These are phyloP conservation scores for Biston stratarius DNA, from an alignment of 2,888 invertebrate genomes.

Conservation along the genomic window DNA sequence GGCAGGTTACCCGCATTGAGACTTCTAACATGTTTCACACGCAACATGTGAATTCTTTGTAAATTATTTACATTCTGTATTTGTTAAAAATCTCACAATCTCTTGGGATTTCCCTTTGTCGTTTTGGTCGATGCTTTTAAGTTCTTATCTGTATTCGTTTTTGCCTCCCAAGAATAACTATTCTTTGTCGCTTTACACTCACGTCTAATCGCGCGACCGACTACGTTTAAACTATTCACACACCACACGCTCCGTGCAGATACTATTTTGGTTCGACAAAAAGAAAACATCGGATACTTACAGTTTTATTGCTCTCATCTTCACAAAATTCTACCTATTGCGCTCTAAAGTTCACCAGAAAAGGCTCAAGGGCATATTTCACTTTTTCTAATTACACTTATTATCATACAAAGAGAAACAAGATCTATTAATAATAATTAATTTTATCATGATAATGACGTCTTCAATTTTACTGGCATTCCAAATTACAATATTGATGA, in stretches of 20 bases:
- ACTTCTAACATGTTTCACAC: slow-evolving; percentile 56
- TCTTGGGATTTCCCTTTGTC: slow-evolving; percentile 34
- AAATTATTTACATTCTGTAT: slow-evolving; percentile 56
- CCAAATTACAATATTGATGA: slow-evolving; percentile 2
- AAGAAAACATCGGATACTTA: slow-evolving; percentile 50
- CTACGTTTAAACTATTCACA: slow-evolving; percentile 42
- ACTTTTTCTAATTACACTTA: slow-evolving; percentile 39
- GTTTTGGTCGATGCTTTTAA: slow-evolving; percentile 18
- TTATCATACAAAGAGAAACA: slow-evolving; percentile 12
- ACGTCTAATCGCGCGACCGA: slow-evolving; percentile 43
- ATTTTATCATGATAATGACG: not conserved
- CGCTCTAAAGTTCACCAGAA: slow-evolving; percentile 40
- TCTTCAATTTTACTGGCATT: slow-evolving; percentile 3
- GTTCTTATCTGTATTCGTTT: slow-evolving; percentile 30
- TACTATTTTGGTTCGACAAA: slow-evolving; percentile 50
- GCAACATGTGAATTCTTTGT: slow-evolving; percentile 56
- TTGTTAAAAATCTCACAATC: slow-evolving; percentile 43
- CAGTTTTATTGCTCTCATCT: slow-evolving; percentile 43
- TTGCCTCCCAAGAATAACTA: slow-evolving; percentile 31
- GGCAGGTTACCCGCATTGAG: slow-evolving; percentile 66
- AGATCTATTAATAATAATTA: not conserved
- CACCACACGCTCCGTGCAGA: slow-evolving; percentile 40
- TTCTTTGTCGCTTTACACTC: slow-evolving; percentile 45
- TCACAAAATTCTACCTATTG: too few relatives aligned
- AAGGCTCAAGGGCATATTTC: slow-evolving; percentile 48